Evolutionary conservation across 2,797 vertebrate species (phyloP).

Genomic region (Micrastur ruficollis): DNA sequence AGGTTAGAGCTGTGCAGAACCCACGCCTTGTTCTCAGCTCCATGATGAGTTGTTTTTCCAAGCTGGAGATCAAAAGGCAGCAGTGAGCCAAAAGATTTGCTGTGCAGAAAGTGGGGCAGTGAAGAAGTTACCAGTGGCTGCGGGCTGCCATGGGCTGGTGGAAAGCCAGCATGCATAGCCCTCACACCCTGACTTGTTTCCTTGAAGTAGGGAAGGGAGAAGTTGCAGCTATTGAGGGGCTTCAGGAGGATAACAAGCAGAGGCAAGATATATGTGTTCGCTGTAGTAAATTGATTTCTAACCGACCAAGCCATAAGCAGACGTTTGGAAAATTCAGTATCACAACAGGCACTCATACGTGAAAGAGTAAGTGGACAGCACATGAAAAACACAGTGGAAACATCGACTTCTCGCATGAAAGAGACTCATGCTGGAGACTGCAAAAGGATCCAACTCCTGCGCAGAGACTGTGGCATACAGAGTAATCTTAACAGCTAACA

Average conservation of each 20-base stretch:
- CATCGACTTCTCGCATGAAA: neutral
- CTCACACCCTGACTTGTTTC: neutral
- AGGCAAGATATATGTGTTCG: neutral
- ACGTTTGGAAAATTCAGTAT: neutral
- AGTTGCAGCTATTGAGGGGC: neutral
- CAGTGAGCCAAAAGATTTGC: neutral
- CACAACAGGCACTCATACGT: neutral
- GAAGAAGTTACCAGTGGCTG: neutral
- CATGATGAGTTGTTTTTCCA: neutral
- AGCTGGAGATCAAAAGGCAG: neutral
- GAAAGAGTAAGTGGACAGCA: neutral
- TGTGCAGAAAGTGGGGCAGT: neutral
- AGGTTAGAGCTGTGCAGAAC: neutral
- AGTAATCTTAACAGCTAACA: neutral
- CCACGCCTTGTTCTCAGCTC: fast-evolving
- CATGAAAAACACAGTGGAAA: neutral
- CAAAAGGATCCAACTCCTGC: neutral
- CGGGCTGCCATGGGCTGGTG: neutral
- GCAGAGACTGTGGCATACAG: neutral
- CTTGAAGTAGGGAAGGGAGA: fast-evolving
- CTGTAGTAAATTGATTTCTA: neutral
- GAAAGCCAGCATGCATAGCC: fast-evolving
- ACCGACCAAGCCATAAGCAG: neutral
- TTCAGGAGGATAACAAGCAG: neutral
- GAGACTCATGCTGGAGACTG: neutral